phyloP scores from a whole-genome alignment of 2,113 vertebrate species.

The Chitala chitala region DNA sequence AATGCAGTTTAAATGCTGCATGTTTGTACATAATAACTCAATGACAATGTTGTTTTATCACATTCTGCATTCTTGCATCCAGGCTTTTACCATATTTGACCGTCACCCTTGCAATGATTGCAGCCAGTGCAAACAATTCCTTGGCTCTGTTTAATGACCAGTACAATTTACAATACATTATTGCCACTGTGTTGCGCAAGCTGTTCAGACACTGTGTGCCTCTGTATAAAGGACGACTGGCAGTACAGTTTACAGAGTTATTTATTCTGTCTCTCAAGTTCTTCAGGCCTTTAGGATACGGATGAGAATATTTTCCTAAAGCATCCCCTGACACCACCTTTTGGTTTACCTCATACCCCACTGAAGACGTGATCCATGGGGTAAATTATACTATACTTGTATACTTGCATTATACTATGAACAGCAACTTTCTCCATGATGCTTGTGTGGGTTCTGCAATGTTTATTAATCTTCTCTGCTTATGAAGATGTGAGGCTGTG shows the following conservation, averaged over 20 bases:
- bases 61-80: conserved; percentile 15
- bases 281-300: not conserved
- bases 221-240: conserved; percentile 15
- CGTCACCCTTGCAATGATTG: not conserved
- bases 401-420: too few relatives aligned
- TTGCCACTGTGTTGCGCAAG: not conserved
- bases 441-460: too few relatives aligned
- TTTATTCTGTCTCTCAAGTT: not conserved
- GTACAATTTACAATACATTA: conserved; percentile 1
- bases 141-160: not conserved
- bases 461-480: too few relatives aligned
- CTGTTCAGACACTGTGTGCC: not conserved
- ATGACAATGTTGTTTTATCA: not conserved
- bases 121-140: conserved; percentile 24
- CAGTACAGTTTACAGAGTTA: not conserved
- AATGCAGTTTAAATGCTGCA: not conserved
- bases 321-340: too few relatives aligned
- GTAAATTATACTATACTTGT: too few relatives aligned
- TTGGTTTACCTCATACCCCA: too few relatives aligned
- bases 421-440: too few relatives aligned
- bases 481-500: too few relatives aligned
- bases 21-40: conserved; percentile 12
- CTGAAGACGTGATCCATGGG: too few relatives aligned
- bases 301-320: not conserved
- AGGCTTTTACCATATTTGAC: conserved; percentile 23